These are phyloP conservation scores for Xanthia icteritia DNA, from an alignment of 2,888 invertebrate species.

Conservation along the genomic window DNA sequence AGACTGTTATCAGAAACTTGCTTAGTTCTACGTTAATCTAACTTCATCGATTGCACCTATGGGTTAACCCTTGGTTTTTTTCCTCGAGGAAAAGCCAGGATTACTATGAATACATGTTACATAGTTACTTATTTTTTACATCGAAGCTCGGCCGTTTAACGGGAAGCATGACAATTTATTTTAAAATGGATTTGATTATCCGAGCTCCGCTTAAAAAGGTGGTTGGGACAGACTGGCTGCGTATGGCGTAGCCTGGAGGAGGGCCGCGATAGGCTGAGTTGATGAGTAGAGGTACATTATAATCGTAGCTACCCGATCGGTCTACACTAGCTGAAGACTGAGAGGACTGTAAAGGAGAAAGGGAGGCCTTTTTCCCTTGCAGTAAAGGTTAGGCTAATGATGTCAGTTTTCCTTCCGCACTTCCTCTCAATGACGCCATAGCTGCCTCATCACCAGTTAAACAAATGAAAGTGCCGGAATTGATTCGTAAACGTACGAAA, in stretches of 20 bases:
- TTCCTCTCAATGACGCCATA: conserved; percentile 29
- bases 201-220: too few relatives aligned
- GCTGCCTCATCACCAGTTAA: neutral
- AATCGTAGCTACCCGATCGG: neutral
- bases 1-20: neutral
- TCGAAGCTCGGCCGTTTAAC: neutral
- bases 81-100: neutral
- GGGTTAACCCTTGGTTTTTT: neutral
- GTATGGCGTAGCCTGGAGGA: too few relatives aligned
- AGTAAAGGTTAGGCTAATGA: neutral
- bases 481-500: conserved; percentile 16
- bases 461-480: conserved; percentile 26
- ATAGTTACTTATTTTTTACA: neutral
- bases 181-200: too few relatives aligned
- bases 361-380: neutral
- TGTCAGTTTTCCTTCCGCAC: neutral
- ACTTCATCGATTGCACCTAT: neutral
- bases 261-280: too few relatives aligned
- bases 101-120: too few relatives aligned
- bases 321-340: neutral
- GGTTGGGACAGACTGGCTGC: too few relatives aligned
- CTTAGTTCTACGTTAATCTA: neutral
- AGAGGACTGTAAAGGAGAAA: neutral
- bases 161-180: too few relatives aligned
- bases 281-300: too few relatives aligned